Base-by-base conservation (phyloP, 2,888 invertebrate genomes). In the Ypsolopha scabrella region DNA sequence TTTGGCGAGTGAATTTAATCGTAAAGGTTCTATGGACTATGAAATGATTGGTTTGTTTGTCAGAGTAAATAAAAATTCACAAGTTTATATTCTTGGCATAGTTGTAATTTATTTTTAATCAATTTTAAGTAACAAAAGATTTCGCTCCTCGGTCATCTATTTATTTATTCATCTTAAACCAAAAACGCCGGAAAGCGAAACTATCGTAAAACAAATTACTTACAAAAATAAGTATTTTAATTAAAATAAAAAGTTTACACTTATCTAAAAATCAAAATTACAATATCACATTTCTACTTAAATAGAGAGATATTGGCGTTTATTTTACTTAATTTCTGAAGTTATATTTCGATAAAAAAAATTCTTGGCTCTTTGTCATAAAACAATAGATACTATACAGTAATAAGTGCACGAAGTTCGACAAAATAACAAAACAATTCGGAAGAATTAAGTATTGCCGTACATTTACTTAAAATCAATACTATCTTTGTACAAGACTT, bases 201-300 rank as follows among this genome's bases (percentile, higher is more conserved):
- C 75, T 81, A 38, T 74, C 62, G 59, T 73, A 75, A 79, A 81
- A 83, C 75, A 72, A 75, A 75, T 71, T 82, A 85, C 83, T 81
- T 85, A 85, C 78, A 83, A 85, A 86, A 85, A 82, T 83, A 85
- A 53, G 52, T 53, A 54, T 35, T 37, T 80, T 65, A 75, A 74
- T 80, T 75, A 71, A 74, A 80, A 70, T 65, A 73, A 78, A 81
- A 83, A 80, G 80, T 80, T 75, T 83, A 83, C 73, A 79, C 69
- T 77, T 80, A 83, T 75, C 67, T 72, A 68, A 70, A 79, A 52
- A 51, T 44, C 75, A 74, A 80, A 75, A 85, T 72, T 85, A 85
- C 86, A 86, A 86, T 87, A 87, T 87, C 87, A 87, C 87, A 87
- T 82, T 77, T 85, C 87, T 87, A 87, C 85, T 86, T 81, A 87